Evolutionary conservation across 64 coral and sea anemone genomes (phyloP).

Genomic region (Hydrozoanthus tunicans): DNA sequence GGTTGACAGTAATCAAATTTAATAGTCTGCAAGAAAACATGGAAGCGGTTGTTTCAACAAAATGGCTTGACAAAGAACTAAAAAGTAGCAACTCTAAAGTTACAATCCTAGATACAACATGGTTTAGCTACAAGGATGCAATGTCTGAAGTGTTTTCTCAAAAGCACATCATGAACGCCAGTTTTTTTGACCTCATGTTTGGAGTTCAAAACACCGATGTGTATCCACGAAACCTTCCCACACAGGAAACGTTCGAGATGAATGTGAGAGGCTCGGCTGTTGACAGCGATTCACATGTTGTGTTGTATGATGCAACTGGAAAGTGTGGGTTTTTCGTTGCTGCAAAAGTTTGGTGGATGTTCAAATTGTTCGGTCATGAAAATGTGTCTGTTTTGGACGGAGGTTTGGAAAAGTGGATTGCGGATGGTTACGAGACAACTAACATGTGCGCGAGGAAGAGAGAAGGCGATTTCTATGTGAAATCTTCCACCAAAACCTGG

Average conservation of each 20-base stretch:
- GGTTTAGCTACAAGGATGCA: conserved; percentile 73
- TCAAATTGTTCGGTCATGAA: conserved; percentile 86
- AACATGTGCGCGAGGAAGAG: conserved; percentile 69
- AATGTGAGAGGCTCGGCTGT: conserved; percentile 73
- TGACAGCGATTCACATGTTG: conserved; percentile 61
- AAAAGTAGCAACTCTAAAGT: not conserved
- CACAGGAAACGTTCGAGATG: conserved; percentile 53
- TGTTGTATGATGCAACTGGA: conserved; percentile 75
- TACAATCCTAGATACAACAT: conserved; percentile 70
- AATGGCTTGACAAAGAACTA: conserved; percentile 54
- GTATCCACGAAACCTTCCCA: conserved; percentile 62
- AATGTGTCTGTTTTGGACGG: conserved; percentile 83
- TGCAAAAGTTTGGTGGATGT: conserved; percentile 82
- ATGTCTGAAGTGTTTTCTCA: conserved; percentile 59
- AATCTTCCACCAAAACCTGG: conserved; percentile 43
- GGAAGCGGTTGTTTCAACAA: conserved; percentile 64
- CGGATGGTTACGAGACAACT: conserved; percentile 74
- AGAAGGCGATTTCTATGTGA: conserved; percentile 77
- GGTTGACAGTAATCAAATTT: not conserved
- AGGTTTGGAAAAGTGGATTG: conserved; percentile 82
- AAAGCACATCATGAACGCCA: conserved; percentile 69
- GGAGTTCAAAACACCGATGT: conserved; percentile 35
- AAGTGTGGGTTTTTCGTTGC: conserved; percentile 77
- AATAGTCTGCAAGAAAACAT: not conserved
- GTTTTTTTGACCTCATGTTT: conserved; percentile 59